Percentiles rank a stretch among this genome's conserved stretches.
Conservation (phyloP, 1,140 invertebrate genomes). For the Drosophila leontia region DNA sequence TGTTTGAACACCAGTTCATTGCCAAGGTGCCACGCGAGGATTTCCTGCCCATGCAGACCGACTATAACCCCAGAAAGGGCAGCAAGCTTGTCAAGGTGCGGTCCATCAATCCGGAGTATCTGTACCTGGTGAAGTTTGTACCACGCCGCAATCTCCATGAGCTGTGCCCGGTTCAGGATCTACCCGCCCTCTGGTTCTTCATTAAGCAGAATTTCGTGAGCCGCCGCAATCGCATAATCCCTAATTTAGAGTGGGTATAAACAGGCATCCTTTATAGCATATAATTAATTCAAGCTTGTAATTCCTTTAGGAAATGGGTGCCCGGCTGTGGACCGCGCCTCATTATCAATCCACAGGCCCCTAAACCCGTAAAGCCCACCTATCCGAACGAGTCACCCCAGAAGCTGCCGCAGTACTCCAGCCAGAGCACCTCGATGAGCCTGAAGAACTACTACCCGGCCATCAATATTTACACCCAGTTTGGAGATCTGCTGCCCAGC, state of each 20-base stretch:
- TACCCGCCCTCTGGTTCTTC: constrained; percentile 87
- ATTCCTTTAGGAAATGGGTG: constrained; percentile 86
- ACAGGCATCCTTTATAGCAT: too few species aligned
- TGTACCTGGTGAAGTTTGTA: constrained; percentile 87
- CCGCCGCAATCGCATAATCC: constrained; percentile 87
- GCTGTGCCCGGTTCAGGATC: constrained; percentile 85
- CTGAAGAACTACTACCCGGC: constrained; percentile 85
- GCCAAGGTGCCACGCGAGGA: constrained; percentile 86
- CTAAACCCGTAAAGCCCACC: constrained; percentile 21
- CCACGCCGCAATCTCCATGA: constrained; percentile 85
- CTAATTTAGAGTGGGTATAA: constrained; percentile 86
- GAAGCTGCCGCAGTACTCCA: constrained; percentile 68
- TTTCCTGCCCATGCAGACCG: constrained; percentile 86
- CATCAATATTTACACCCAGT: constrained; percentile 88
- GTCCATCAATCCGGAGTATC: constrained; percentile 86
- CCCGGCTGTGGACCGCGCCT: constrained; percentile 87
- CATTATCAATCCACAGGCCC: constrained; percentile 83
- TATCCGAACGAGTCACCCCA: constrained; percentile 85
- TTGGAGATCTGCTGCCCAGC: constrained; percentile 86
- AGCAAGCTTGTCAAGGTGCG: constrained; percentile 69
- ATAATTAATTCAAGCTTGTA: not conserved
- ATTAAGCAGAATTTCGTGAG: constrained; percentile 87
- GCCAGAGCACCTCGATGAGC: constrained; percentile 60
- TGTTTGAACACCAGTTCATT: constrained; percentile 86
- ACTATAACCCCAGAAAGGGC: constrained; percentile 61